Percentiles rank a stretch among this genome's conserved stretches.
phyloP scores from a whole-genome alignment of 2,888 invertebrate species.

The Pammene aurita region DNA sequence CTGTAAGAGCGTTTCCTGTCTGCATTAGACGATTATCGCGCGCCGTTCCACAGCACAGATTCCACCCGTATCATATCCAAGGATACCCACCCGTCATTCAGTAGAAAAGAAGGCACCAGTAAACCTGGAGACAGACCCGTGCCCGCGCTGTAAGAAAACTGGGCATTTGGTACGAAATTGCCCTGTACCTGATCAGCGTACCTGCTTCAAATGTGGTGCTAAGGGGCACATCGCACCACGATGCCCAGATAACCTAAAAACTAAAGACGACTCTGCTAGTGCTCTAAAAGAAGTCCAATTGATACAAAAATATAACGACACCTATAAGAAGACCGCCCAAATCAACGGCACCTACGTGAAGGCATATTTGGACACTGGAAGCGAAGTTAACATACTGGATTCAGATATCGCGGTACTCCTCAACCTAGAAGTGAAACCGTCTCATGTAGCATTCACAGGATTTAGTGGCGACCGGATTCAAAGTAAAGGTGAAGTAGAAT shows the following conservation, averaged over 20 bases:
- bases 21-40: neutral
- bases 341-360: neutral
- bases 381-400: neutral
- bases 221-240: neutral
- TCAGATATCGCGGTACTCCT: neutral
- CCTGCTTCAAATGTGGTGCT: neutral
- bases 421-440: neutral
- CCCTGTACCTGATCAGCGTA: neutral
- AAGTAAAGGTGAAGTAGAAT: neutral
- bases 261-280: neutral
- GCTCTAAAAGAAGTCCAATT: neutral
- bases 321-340: neutral
- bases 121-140: neutral
- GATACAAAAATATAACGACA: neutral
- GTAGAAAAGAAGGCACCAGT: too few relatives aligned
- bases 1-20: neutral
- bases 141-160: slow-evolving; percentile 5
- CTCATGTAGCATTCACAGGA: neutral
- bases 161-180: neutral
- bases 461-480: too few relatives aligned
- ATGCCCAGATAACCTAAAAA: neutral
- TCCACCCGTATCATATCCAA: too few relatives aligned
- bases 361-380: neutral
- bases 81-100: too few relatives aligned
- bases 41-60: neutral